Evolutionary conservation across 2,888 invertebrate genomes (phyloP), one percentile per base, ranked within the genome.

Genomic region (Unio pictorum): DNA sequence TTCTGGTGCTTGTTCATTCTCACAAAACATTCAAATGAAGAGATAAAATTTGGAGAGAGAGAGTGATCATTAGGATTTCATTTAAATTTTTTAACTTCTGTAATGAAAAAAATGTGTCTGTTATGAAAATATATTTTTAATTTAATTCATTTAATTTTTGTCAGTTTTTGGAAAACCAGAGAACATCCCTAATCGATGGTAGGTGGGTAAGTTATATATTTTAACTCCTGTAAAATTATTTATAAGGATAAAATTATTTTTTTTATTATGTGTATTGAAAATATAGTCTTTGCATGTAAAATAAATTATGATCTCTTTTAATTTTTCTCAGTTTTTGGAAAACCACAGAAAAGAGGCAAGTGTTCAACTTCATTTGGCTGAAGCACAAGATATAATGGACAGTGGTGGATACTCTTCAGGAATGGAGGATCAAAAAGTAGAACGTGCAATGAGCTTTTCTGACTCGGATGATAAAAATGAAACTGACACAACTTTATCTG

Each of bases 291-390:
- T 26, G 7, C 17, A 61, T 61, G 62, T 61, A 56, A 62, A 65
- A 30, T 57, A 57, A 65, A 45, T 65, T 18, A 57, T 26, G 6
- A 30, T 45, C 54, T 66, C 20, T 54, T 61, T 59, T 63, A 59
- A 68, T 30, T 69, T 64, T 18, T 73, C 72, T 23, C 74, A 85
- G 85, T 72, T 85, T 60, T 69, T 85, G 66, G 84, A 85, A 72
- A 78, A 78, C 60, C 84, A 83, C 63, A 78, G 82, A 68, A 76
- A 78, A 64, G 78, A 78, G 55, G 75, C 72, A 8, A 74, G 75
- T 55, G 69, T 74, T 54, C 70, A 72, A 57, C 64, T 75, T 63
- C 65, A 66, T 57, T 65, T 75, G 26, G 64, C 64, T 73, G 73
- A 70, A 59, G 68, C 73, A 6, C 17, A 30, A 55, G 56, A 28